Evolutionary conservation across 2,797 vertebrate species (phyloP), one percentile per base, ranked within the genome.

Genomic region (Allobates femoralis): DNA sequence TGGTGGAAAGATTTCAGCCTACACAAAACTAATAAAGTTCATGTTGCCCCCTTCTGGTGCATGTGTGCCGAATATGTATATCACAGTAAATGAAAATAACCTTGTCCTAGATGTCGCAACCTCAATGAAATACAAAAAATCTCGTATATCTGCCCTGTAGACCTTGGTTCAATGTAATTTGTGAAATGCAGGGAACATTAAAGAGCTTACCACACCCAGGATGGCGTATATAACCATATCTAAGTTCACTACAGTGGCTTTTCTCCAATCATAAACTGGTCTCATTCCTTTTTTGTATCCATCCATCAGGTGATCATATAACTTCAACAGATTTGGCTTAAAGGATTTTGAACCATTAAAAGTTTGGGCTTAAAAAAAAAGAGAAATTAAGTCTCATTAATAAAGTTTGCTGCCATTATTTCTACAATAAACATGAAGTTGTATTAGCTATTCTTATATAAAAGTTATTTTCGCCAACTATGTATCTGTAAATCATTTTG

Each of bases 141-240:
- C n/a, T n/a, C n/a, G n/a, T n/a, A n/a, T n/a, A n/a, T n/a, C n/a
- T n/a, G n/a, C n/a, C n/a, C n/a, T n/a, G n/a, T n/a, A n/a, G n/a
- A n/a, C n/a, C n/a, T n/a, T n/a, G n/a, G n/a, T n/a, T n/a, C n/a
- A n/a, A n/a, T n/a, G n/a, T n/a, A n/a, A n/a, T n/a, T n/a, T n/a
- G n/a, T n/a, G n/a, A n/a, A n/a, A 60, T n/a, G 60, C 4, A 34
- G 21, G 21, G 21, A 23, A 37, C 12, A 5, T 2, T 19, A 26
- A 51, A 3, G 50, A 21, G 89, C 97, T 93, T 92, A 99, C 98
- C 97, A 99, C 97, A 0, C 91, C 97, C 86, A 99, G 96, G 89
- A 99, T 99, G 83, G 97, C 96, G 0, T 99, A 98, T 75, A 99
- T 92, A 93, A 99, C 97, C 81, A 99, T 92, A 30, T 99, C 97